Evolutionary conservation across 1,140 invertebrate genomes (phyloP), one percentile per base, ranked within the genome.

Genomic region (Platyscapa corneri): DNA sequence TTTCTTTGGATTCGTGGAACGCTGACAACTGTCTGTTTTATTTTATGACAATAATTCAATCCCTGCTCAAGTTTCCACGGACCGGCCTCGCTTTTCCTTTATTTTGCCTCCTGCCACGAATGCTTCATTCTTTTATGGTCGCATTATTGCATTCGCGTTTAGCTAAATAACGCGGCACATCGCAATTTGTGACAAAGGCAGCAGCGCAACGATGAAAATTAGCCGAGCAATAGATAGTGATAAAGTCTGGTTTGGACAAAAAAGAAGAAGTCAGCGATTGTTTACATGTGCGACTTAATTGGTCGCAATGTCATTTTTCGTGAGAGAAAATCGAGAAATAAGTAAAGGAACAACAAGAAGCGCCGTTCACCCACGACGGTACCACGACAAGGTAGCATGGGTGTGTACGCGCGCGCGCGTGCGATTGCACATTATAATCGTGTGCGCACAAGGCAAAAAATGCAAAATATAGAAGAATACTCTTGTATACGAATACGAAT

Each of bases 361-460:
- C 84, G 49, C 5, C 7, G 23, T 20, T 65, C 72, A 27, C 42
- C 81, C 85, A 42, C 85, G n/a, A n/a, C n/a, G n/a, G n/a, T n/a
- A n/a, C n/a, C n/a, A n/a, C n/a, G n/a, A n/a, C n/a, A n/a, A n/a
- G n/a, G n/a, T n/a, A n/a, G n/a, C n/a, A n/a, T n/a, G n/a, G n/a
- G n/a, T n/a, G n/a, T n/a, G n/a, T n/a, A n/a, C 6, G 30, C 3
- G 32, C 32, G 76, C 12, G 5, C 12, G 42, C 12, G 42, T 46
- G 42, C 6, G 30, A 0, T 37, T 49, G 74, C 27, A 78, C 56
- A 80, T 80, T 82, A 84, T 76, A 87, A 86, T 87, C 30, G 34
- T 88, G 85, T 86, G 79, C 83, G 70, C 74, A 80, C 84, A 75
- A 85, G 86, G 87, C 84, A 77, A 81, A 67, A 64, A 75, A 82